phyloP scores from a whole-genome alignment of 1,140 invertebrate genomes.

The Procambarus virginalis region DNA sequence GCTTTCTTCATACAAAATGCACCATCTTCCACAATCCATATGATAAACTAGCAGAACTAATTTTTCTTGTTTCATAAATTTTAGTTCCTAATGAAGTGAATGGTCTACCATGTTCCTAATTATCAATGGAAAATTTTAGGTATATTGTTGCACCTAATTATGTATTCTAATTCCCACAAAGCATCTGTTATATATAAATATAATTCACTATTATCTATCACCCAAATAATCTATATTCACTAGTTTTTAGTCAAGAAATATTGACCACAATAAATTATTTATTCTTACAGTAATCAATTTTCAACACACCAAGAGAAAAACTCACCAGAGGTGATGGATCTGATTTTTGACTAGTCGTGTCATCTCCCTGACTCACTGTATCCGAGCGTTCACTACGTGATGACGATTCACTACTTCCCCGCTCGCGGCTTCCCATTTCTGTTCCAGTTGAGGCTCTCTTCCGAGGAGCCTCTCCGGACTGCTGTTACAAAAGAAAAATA shows the following conservation, averaged over 20 bases:
- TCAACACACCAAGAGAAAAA: background rate
- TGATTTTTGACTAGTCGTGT: conserved; percentile 76
- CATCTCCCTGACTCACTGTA: conserved; percentile 70
- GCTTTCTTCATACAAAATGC: no score
- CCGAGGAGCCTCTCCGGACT: conserved; percentile 77
- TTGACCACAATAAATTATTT: background rate
- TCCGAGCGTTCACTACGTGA: conserved; percentile 52
- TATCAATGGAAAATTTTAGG: no score
- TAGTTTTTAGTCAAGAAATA: background rate
- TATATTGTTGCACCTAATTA: no score
- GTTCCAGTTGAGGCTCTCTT: conserved; percentile 78
- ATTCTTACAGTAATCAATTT: no score
- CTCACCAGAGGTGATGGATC: conserved; percentile 84
- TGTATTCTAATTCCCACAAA: no score
- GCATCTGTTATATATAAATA: background rate
- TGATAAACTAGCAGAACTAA: no score
- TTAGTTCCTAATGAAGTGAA: no score
- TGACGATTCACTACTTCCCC: conserved; percentile 66
- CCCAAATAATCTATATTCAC: background rate
- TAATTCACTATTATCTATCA: background rate
- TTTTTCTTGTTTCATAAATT: no score
- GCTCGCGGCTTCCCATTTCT: conserved; percentile 56
- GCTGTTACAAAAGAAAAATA: conserved; percentile 59
- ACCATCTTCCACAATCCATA: no score
- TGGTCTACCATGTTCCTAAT: no score